A percentile compares a stretch with the other conserved stretches of the same genome.
These are phyloP conservation scores for Phyllotreta striolata DNA, from an alignment of 2,888 invertebrate genomes.

Conservation along the genomic window DNA sequence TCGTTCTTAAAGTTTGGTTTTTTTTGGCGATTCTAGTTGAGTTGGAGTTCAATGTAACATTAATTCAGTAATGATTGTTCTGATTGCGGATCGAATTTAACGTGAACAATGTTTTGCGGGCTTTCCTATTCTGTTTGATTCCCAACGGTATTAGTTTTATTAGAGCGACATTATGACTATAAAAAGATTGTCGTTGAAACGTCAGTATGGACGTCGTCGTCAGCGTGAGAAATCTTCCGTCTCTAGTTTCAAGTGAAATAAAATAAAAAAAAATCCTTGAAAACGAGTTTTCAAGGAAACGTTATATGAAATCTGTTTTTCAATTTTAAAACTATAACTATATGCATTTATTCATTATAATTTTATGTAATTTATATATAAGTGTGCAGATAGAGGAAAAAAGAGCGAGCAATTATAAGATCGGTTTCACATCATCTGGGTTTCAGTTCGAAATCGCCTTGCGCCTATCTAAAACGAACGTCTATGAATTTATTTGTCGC, in stretches of 20 bases:
- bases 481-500: slow-evolving; percentile 30
- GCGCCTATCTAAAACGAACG: slow-evolving; percentile 15
- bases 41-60: no score
- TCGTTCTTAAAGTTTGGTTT: no score
- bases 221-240: slow-evolving; percentile 7
- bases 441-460: not conserved
- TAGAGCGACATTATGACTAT: no score
- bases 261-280: slow-evolving; percentile 11
- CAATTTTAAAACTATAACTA: slow-evolving; percentile 8
- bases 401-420: slow-evolving; percentile 3
- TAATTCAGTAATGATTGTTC: no score
- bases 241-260: not conserved
- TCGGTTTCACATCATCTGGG: not conserved
- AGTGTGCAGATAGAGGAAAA: not conserved
- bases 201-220: not conserved
- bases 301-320: slow-evolving; percentile 14
- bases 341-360: slow-evolving; percentile 16
- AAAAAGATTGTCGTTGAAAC: slow-evolving; percentile 2
- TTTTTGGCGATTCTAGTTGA: no score
- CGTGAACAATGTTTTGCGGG: no score
- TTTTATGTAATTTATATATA: slow-evolving; percentile 6
- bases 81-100: no score
- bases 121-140: no score
- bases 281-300: slow-evolving; percentile 15
- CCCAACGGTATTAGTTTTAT: no score